Base-by-base conservation (phyloP, 2,888 invertebrate species). In the Amaurobius ferox region DNA sequence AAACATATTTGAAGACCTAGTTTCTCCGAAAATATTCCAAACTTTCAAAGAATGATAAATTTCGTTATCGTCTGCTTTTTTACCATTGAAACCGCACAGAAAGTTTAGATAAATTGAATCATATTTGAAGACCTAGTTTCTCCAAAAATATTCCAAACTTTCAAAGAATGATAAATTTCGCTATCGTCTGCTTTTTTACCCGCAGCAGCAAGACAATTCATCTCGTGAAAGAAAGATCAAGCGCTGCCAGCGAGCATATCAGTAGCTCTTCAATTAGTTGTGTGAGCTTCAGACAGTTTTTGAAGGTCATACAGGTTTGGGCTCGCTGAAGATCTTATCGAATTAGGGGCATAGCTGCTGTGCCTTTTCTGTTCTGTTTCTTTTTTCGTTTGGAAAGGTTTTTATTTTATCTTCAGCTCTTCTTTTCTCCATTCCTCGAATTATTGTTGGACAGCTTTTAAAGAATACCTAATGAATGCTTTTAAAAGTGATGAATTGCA, bases 211-310 rank as follows among this genome's bases (percentile, higher is more conserved):
- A n/a, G n/a, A n/a, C n/a, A n/a, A n/a, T n/a, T n/a, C n/a, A n/a
- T n/a, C n/a, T n/a, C n/a, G n/a, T n/a, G n/a, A n/a, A n/a, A n/a
- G n/a, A n/a, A 35, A 35, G 6, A 35, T 11, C 44, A 2, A 2
- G 9, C 2, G 2, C 44, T 44, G 16, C n/a, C 32, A 19, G 48
- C 39, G 32, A 28, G 26, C 55, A 67, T 67, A 81, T 81, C 81
- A 76, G 81, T 81, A 81, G 81, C 81, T 81, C 74, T 76, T 81
- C 81, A 81, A 81, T 81, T 76, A 76, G 81, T 74, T 66, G 23
- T 7, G 23, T 68, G 67, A 48, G 73, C 74, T 81, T 29, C n/a
- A 13, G 70, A 44, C 39, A 19, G 13, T 16, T 11, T n/a, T 30
- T 29, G 30, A 62, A 70, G 81, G 80, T 76, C 81, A 70, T 19